Conservation (phyloP, 30 jellyfish, hydroid and myxozoan genomes). For the Rhopilema esculentum region DNA sequence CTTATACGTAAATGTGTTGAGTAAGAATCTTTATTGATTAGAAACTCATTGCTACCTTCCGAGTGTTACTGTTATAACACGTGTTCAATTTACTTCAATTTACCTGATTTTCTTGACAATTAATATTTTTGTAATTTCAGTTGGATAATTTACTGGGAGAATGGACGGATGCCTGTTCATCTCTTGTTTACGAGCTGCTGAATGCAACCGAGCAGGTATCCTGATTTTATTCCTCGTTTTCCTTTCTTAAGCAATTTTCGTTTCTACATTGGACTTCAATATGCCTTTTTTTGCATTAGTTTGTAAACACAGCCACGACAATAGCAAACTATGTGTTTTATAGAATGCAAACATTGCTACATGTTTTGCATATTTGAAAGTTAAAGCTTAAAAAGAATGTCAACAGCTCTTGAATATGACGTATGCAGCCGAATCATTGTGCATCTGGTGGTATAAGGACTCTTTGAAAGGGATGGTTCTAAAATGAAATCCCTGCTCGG, state of each 20-base stretch:
- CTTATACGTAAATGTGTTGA: too few relatives aligned
- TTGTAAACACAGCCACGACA: too few relatives aligned
- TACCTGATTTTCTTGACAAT: neutral
- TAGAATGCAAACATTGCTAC: neutral
- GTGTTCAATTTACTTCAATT: neutral
- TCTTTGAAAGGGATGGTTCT: too few relatives aligned
- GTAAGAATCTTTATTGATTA: too few relatives aligned
- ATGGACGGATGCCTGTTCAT: slow-evolving; percentile 67
- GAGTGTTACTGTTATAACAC: too few relatives aligned
- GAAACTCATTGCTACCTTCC: too few relatives aligned
- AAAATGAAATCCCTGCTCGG: too few relatives aligned
- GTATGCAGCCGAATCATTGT: too few relatives aligned
- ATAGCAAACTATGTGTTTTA: neutral
- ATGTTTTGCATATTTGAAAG: too few relatives aligned
- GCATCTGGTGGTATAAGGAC: too few relatives aligned
- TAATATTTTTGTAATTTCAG: slow-evolving; percentile 6
- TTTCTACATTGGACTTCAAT: neutral
- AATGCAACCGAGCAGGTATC: slow-evolving; percentile 67
- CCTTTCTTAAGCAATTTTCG: neutral
- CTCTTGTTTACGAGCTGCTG: slow-evolving; percentile 48
- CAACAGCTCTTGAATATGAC: too few relatives aligned
- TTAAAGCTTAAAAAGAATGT: too few relatives aligned
- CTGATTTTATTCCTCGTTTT: neutral
- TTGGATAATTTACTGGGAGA: slow-evolving; percentile 40
- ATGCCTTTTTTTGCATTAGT: neutral